These are phyloP conservation scores for Vulpes vulpes DNA, from an alignment of 2,113 vertebrate species.

Conservation along the genomic window DNA sequence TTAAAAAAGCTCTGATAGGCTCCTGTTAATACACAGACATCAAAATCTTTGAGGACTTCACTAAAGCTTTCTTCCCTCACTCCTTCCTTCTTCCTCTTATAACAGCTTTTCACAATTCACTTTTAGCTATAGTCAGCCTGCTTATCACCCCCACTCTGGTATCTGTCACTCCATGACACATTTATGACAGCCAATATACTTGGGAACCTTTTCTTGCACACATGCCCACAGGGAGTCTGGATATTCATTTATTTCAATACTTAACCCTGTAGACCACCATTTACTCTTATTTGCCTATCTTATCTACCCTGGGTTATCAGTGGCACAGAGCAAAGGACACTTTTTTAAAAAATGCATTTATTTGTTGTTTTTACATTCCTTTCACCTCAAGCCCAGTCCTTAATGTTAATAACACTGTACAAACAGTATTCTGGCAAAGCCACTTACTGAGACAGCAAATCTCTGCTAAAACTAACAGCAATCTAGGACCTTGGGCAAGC, in stretches of 20 bases:
- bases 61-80: background rate
- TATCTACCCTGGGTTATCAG: background rate
- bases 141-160: background rate
- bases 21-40: background rate
- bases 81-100: background rate
- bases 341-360: background rate
- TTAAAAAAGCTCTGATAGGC: background rate
- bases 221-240: background rate
- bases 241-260: background rate
- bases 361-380: conserved; percentile 21
- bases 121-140: background rate
- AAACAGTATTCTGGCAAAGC: conserved; percentile 49
- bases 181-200: background rate
- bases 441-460: background rate
- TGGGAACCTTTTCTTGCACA: background rate
- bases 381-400: background rate
- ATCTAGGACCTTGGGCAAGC: background rate
- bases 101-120: conserved; percentile 6
- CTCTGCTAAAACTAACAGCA: conserved; percentile 28
- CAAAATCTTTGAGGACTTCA: background rate
- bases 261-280: background rate
- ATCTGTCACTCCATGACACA: background rate
- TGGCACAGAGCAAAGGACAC: background rate
- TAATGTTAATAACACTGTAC: conserved; percentile 11
- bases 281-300: background rate